Evolutionary conservation across 2,888 invertebrate species (phyloP).

Genomic region (Dilophus febrilis): DNA sequence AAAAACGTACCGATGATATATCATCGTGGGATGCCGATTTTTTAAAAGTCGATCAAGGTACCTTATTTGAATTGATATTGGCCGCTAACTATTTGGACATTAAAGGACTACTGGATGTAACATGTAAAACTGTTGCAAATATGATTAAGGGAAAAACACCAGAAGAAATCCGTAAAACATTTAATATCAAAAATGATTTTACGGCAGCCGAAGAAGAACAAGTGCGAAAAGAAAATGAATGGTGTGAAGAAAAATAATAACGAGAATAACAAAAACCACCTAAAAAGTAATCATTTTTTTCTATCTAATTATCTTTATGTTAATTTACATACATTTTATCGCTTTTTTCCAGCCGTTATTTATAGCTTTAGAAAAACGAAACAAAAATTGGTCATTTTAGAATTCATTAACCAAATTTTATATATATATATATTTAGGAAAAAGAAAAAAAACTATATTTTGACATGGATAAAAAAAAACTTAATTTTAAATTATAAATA

Average conservation of each 20-base stretch:
- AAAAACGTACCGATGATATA: slow-evolving; percentile 97
- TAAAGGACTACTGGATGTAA: slow-evolving; percentile 86
- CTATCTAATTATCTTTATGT: no score
- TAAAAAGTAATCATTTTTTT: not conserved
- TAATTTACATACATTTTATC: no score
- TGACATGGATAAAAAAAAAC: no score
- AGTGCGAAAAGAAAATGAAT: slow-evolving; percentile 90
- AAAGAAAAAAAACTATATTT: no score
- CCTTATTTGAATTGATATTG: slow-evolving; percentile 87
- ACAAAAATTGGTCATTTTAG: no score
- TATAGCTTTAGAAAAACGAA: not conserved
- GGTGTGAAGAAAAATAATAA: slow-evolving; percentile 83
- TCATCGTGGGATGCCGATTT: slow-evolving; percentile 99
- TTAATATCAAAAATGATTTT: slow-evolving; percentile 94
- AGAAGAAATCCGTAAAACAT: slow-evolving; percentile 90
- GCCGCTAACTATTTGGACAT: slow-evolving; percentile 96
- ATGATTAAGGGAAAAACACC: slow-evolving; percentile 99
- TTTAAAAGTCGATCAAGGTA: slow-evolving; percentile 94
- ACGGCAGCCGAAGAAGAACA: slow-evolving; percentile 94
- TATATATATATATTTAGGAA: no score
- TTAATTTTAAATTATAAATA: no score
- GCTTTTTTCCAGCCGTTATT: not conserved
- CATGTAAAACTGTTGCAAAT: slow-evolving; percentile 95
- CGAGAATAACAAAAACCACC: slow-evolving; percentile 2
- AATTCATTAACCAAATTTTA: no score